Percentiles rank a stretch among this genome's conserved stretches.
These are phyloP conservation scores for Panagrolaimus sp. DNA, from an alignment of 1,140 invertebrate genomes.

Conservation along the genomic window DNA sequence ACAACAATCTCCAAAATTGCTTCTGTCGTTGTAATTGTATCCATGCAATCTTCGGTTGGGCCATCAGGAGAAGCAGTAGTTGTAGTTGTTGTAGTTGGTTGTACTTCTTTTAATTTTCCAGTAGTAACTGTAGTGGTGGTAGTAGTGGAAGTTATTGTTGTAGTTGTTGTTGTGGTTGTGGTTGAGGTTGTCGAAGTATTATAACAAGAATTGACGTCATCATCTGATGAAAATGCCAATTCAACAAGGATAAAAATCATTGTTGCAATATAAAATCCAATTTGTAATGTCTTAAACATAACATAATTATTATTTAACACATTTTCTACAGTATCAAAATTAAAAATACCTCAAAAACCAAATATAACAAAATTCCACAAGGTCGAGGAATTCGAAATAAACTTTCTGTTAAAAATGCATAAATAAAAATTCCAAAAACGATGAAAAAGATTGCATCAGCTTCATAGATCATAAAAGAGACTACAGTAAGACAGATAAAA, in stretches of 20 bases:
- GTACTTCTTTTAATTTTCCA: too few relatives aligned
- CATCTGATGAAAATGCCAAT: not conserved
- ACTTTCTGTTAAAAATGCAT: slow-evolving; percentile 9
- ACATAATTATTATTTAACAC: too few relatives aligned
- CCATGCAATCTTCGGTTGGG: too few relatives aligned
- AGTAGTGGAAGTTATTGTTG: not conserved
- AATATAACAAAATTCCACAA: not conserved
- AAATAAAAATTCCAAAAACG: not conserved
- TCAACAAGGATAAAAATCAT: slow-evolving; percentile 12
- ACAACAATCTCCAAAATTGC: not conserved
- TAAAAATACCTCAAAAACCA: not conserved
- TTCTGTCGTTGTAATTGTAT: not conserved
- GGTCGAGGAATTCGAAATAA: slow-evolving; percentile 6
- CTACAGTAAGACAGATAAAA: slow-evolving; percentile 2
- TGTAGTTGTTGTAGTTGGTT: too few relatives aligned
- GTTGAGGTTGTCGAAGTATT: not conserved
- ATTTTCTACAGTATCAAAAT: too few relatives aligned
- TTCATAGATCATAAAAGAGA: not conserved
- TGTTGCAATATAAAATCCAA: slow-evolving; percentile 8
- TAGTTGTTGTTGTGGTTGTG: not conserved
- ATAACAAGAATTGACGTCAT: not conserved
- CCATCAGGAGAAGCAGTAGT: too few relatives aligned
- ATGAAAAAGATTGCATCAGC: not conserved
- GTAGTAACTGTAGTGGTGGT: not conserved
- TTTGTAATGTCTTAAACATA: not conserved